phyloP scores from a whole-genome alignment of 2,797 vertebrate genomes.

The Gobio occitaniae region DNA sequence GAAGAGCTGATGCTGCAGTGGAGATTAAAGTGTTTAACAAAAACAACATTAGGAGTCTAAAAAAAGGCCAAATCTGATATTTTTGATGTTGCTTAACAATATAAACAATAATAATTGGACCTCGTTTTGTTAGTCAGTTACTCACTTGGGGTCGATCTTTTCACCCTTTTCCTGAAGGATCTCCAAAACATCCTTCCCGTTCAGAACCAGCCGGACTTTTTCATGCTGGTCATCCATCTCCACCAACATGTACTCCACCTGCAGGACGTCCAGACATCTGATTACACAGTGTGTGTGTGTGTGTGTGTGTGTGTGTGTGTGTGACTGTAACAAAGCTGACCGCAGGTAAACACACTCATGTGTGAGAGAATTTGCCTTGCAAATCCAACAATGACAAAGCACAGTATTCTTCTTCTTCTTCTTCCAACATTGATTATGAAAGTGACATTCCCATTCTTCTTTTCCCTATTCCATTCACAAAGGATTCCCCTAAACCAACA shows the following conservation, averaged over 20 bases:
- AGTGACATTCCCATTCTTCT: slow-evolving; percentile 37
- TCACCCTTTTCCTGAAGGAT: slow-evolving; percentile 94
- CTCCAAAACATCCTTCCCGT: slow-evolving; percentile 86
- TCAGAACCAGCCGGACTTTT: slow-evolving; percentile 86
- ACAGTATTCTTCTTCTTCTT: too few species aligned
- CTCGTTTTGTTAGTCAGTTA: slow-evolving; percentile 29
- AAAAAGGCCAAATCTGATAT: not conserved
- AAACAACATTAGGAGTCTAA: too few species aligned
- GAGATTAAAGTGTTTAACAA: too few species aligned
- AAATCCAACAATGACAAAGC: not conserved
- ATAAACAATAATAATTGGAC: not conserved
- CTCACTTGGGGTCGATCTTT: slow-evolving; percentile 95
- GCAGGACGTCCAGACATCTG: slow-evolving; percentile 43
- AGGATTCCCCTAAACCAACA: slow-evolving; percentile 80
- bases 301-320: too few species aligned
- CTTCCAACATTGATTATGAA: not conserved
- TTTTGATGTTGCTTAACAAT: not conserved
- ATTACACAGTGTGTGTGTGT: too few species aligned
- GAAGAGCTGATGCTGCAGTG: too few species aligned
- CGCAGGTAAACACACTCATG: not conserved
- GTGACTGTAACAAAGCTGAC: not conserved
- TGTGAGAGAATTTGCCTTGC: slow-evolving; percentile 6
- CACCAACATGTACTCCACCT: slow-evolving; percentile 98
- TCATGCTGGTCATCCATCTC: slow-evolving; percentile 90
- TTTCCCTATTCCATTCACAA: slow-evolving; percentile 68